Percentiles rank a stretch among this genome's conserved stretches.
phyloP scores from a whole-genome alignment of 1,140 invertebrate genomes.

The Heterodera carotae region DNA sequence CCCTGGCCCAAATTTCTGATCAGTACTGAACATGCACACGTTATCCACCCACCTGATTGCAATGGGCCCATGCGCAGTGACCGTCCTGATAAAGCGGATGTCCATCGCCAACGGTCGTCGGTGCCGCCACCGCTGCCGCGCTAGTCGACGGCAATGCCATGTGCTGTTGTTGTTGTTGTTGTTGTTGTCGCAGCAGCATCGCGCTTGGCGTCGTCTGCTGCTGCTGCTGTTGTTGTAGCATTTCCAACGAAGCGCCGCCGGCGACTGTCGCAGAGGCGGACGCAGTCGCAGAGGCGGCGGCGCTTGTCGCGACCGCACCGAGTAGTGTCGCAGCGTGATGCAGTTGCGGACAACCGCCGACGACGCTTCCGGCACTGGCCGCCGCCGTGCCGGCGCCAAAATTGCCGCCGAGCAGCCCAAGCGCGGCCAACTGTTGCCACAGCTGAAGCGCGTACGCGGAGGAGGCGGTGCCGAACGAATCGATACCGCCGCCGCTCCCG shows the following conservation, averaged over 20 bases:
- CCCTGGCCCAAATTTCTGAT: too few relatives aligned
- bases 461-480: conserved; percentile 21
- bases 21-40: too few relatives aligned
- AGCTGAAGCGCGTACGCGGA: conserved; percentile 14
- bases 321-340: too few relatives aligned
- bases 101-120: not conserved
- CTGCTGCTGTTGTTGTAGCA: conserved; percentile 20
- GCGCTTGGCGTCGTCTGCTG: not conserved
- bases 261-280: not conserved
- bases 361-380: too few relatives aligned
- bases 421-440: conserved; percentile 31
- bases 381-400: conserved; percentile 14
- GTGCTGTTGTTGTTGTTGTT: conserved; percentile 9
- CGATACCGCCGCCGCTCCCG: not conserved
- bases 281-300: not conserved
- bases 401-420: conserved; percentile 25
- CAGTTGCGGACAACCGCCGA: not conserved
- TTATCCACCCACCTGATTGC: conserved; percentile 50
- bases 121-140: conserved; percentile 13
- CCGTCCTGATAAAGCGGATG: conserved; percentile 60
- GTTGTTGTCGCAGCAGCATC: not conserved
- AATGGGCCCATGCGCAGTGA: conserved; percentile 58
- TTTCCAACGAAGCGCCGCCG: not conserved
- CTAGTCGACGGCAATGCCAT: conserved; percentile 25
- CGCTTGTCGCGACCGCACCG: too few relatives aligned